Evolutionary conservation across 92 coral and sea anemone species (phyloP).

Genomic region (Palythoa grandis): DNA sequence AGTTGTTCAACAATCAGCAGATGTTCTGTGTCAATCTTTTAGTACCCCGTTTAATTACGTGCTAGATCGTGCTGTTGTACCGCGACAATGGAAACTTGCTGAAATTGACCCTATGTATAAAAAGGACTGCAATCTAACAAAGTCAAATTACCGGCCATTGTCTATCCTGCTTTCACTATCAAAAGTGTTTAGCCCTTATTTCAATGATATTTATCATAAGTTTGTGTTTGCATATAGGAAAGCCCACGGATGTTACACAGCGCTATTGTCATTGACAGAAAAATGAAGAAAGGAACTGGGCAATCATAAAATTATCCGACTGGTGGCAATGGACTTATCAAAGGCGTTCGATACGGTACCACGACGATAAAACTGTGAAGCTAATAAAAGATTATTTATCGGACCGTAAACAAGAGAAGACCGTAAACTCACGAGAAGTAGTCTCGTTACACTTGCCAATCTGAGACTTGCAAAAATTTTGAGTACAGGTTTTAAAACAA

Average conservation of each 20-base stretch:
- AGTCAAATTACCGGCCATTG: constrained; percentile 43
- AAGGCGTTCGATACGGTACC: too few species aligned
- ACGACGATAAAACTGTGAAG: too few species aligned
- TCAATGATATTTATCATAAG: constrained; percentile 24
- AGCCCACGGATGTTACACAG: constrained; percentile 9
- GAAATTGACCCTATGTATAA: constrained; percentile 34
- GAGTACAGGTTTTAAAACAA: too few species aligned
- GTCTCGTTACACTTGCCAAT: too few species aligned
- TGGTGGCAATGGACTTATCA: too few species aligned
- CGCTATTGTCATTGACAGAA: constrained; percentile 1
- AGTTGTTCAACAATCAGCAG: constrained; percentile 59
- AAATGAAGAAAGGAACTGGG: constrained; percentile 7
- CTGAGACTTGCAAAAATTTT: too few species aligned
- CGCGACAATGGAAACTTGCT: constrained; percentile 41
- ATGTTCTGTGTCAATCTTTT: constrained; percentile 44
- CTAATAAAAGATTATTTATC: too few species aligned
- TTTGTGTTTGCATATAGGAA: constrained; percentile 24
- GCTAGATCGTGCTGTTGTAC: constrained; percentile 16
- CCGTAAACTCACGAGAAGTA: too few species aligned
- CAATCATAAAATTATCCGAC: constrained; percentile 13
- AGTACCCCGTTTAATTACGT: constrained; percentile 43
- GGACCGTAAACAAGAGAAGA: too few species aligned
- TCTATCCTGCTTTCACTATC: constrained; percentile 15
- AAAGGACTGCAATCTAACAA: constrained; percentile 33
- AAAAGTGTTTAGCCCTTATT: constrained; percentile 19